phyloP scores from a whole-genome alignment of 2,797 vertebrate species.

The Hydrocynus forskahlii region DNA sequence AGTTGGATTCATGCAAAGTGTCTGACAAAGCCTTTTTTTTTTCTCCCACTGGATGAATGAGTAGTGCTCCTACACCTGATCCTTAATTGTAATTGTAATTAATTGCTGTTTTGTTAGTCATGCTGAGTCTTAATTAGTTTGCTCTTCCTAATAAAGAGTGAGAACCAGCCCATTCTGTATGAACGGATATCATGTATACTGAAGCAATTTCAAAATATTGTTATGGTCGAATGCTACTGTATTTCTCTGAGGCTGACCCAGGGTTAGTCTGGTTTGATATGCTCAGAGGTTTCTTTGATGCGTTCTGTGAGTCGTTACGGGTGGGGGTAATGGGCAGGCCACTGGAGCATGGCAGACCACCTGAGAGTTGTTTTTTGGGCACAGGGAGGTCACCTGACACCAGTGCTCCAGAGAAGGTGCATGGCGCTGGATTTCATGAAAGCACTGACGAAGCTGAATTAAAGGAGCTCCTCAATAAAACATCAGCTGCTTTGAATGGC shows the following conservation, averaged over 20 bases:
- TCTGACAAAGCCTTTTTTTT: neutral
- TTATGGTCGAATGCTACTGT: constrained; percentile 56
- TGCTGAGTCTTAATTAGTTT: constrained; percentile 71
- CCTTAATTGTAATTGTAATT: constrained; percentile 60
- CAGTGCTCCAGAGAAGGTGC: constrained; percentile 76
- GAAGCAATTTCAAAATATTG: constrained; percentile 37
- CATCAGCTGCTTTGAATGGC: constrained; percentile 84
- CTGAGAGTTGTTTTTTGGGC: constrained; percentile 85
- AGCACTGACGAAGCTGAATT: constrained; percentile 76
- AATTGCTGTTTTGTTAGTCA: constrained; percentile 63
- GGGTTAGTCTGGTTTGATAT: constrained; percentile 61
- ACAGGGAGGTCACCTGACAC: constrained; percentile 81
- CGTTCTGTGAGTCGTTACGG: constrained; percentile 48
- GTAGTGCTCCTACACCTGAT: constrained; percentile 52
- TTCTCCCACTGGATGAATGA: constrained; percentile 26
- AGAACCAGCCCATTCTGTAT: constrained; percentile 36
- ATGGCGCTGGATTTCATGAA: constrained; percentile 76
- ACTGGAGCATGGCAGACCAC: constrained; percentile 82
- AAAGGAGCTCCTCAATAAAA: constrained; percentile 86
- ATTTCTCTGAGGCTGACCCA: constrained; percentile 57
- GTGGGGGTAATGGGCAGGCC: constrained; percentile 75
- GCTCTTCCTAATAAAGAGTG: constrained; percentile 48
- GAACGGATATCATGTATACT: constrained; percentile 23
- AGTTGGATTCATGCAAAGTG: neutral
- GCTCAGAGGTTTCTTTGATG: constrained; percentile 60